These are phyloP conservation scores for Drosophila orosa DNA, from an alignment of 1,140 invertebrate species.

Conservation along the genomic window DNA sequence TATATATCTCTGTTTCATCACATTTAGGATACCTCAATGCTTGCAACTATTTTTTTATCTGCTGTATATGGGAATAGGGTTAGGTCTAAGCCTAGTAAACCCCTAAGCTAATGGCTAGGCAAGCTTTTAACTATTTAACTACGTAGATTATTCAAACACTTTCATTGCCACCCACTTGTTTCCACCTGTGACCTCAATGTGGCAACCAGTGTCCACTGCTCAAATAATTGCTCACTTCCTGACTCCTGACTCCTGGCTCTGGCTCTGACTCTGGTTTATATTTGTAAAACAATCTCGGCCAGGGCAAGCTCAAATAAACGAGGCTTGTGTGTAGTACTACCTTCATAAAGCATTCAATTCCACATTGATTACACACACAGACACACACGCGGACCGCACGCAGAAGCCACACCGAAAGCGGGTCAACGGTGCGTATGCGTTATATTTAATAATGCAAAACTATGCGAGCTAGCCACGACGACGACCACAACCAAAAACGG, in stretches of 20 bases:
- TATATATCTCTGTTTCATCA: neutral
- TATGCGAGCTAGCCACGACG: constrained; percentile 25
- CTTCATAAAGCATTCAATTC: constrained; percentile 43
- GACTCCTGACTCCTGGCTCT: constrained; percentile 10
- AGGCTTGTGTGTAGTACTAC: constrained; percentile 2
- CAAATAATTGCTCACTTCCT: constrained; percentile 35
- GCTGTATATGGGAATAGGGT: too few relatives aligned
- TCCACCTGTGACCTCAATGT: constrained; percentile 13
- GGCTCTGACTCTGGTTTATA: constrained; percentile 15
- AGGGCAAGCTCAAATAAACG: constrained; percentile 29
- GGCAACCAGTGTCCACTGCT: neutral
- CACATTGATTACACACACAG: constrained; percentile 37
- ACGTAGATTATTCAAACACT: neutral
- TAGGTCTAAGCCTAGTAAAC: neutral
- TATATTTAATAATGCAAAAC: constrained; percentile 77
- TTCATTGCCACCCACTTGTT: neutral
- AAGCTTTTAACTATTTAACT: constrained; percentile 1
- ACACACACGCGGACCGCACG: neutral
- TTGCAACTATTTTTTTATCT: neutral
- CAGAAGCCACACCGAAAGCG: constrained; percentile 34
- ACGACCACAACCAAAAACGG: constrained; percentile 30
- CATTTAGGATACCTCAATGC: neutral
- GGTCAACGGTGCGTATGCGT: constrained; percentile 69
- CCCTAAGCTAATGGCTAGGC: neutral
- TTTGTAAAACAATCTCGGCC: constrained; percentile 39